Base-by-base conservation (phyloP, 2,888 invertebrate species). In the Thelaira solivaga region DNA sequence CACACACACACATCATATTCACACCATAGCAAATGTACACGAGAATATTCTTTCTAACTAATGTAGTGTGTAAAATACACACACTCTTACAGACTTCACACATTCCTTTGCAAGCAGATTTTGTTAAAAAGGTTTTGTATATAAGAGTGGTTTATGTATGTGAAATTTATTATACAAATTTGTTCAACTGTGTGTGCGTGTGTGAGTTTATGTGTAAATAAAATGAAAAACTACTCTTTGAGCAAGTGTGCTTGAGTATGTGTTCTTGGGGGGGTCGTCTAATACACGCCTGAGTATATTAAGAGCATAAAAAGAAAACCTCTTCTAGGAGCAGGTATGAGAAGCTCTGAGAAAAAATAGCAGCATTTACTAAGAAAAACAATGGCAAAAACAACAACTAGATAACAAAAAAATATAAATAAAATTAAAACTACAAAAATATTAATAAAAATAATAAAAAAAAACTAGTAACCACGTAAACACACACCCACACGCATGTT, bases 301-400 rank as follows among this genome's bases (percentile, higher is more conserved):
- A 45, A 59, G 77, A 69, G 64, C 51, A 69, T 7, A 49, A 49
- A 34, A 36, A 57, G 72, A 41, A 11, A 49, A 36, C 26, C n/a
- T 4, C 11, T 29, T 51, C 20, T 36, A 64, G 47, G 69, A 78
- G 77, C n/a, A n/a, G n/a, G n/a, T 69, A 73, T 64, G 77, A 78
- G 77, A 45, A 39, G 41, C 65, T 59, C 64, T 73, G 65, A 74
- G 74, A 61, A 78, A 62, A 59, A 59, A 71, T 78, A 78, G n/a
- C n/a, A 78, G 64, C 57, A 65, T 53, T 64, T 45, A 61, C 62
- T 34, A 73, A 73, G 55, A 73, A 73, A 73, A 67, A 61, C 20
- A 65, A 39, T 13, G 53, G 45, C 10, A 36, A 24, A 41, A 47
- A 36, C 29, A 29, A 16, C 59, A 64, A 16, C 26, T 11, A 29